A percentile compares a stretch with the other conserved stretches of the same genome.
Conservation (phyloP, 2,797 vertebrate species). For the Streptopelia turtur region DNA sequence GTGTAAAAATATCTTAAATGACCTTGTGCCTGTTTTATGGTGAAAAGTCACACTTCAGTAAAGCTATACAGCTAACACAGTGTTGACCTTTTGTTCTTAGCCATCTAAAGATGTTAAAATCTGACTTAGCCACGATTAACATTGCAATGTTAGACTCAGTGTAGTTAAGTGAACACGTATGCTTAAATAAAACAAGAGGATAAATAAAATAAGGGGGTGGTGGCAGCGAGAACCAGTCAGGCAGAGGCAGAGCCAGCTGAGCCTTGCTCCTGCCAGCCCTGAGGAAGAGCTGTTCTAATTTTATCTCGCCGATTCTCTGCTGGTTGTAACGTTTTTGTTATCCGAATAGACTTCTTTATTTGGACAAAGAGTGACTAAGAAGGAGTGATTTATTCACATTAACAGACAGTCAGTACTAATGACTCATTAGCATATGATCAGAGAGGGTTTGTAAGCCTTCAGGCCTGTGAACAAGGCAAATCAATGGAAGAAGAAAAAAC, state of each 20-base stretch:
- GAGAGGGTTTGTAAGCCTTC: slow-evolving; percentile 31
- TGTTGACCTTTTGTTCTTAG: slow-evolving; percentile 30
- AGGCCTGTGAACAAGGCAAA: background rate
- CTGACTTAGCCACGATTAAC: background rate
- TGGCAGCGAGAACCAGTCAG: background rate
- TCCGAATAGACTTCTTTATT: slow-evolving; percentile 28
- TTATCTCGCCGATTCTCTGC: background rate
- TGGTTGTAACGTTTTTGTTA: slow-evolving; percentile 12
- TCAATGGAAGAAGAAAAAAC: background rate
- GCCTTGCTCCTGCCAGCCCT: background rate
- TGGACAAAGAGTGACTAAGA: slow-evolving; percentile 43
- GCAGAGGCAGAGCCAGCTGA: background rate
- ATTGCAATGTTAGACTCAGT: background rate
- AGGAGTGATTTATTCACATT: slow-evolving; percentile 46
- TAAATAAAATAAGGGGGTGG: background rate
- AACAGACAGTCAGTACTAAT: slow-evolving; percentile 43
- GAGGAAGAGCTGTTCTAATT: slow-evolving; percentile 2
- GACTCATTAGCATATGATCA: slow-evolving; percentile 56
- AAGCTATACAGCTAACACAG: background rate
- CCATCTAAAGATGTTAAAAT: background rate
- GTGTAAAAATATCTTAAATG: background rate
- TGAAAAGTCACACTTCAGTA: slow-evolving; percentile 46
- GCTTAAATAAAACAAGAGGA: background rate
- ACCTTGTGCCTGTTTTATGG: slow-evolving; percentile 32
- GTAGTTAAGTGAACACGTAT: background rate